Evolutionary conservation across 2,113 vertebrate species (phyloP).

Genomic region (Xenus cinereus): DNA sequence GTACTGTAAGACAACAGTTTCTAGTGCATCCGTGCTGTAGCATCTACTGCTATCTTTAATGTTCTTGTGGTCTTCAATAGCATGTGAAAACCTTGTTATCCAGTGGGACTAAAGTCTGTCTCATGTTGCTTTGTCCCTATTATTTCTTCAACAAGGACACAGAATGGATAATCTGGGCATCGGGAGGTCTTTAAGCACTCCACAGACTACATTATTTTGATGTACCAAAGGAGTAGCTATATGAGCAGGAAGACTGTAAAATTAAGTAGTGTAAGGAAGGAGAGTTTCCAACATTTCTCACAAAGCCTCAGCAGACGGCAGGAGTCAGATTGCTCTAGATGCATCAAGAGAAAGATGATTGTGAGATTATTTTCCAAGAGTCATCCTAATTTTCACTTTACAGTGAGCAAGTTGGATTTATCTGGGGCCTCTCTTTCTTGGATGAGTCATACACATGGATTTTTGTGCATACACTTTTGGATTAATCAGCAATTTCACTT

Average conservation of each 20-base stretch:
- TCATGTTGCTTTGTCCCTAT: not conserved
- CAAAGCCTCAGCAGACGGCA: not conserved
- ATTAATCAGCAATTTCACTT: constrained; percentile 43
- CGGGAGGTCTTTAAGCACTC: not conserved
- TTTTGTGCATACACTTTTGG: not conserved
- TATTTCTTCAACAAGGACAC: not conserved
- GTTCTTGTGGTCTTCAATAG: not conserved
- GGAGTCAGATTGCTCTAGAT: not conserved
- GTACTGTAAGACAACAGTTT: not conserved
- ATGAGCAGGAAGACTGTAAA: not conserved
- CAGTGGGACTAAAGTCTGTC: not conserved
- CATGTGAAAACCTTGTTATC: not conserved
- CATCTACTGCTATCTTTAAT: not conserved
- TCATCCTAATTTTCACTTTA: not conserved
- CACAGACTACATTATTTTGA: not conserved
- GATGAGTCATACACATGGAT: not conserved
- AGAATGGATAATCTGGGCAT: not conserved
- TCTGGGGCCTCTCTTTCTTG: not conserved
- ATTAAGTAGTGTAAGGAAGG: not conserved
- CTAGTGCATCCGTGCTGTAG: not conserved
- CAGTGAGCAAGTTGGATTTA: not conserved
- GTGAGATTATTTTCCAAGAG: not conserved
- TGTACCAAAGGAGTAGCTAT: not conserved
- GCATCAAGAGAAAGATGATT: not conserved
- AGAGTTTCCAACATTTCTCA: not conserved